Evolutionary conservation across 2,888 invertebrate species (phyloP).

Genomic region (Oconnorella tubifera): DNA sequence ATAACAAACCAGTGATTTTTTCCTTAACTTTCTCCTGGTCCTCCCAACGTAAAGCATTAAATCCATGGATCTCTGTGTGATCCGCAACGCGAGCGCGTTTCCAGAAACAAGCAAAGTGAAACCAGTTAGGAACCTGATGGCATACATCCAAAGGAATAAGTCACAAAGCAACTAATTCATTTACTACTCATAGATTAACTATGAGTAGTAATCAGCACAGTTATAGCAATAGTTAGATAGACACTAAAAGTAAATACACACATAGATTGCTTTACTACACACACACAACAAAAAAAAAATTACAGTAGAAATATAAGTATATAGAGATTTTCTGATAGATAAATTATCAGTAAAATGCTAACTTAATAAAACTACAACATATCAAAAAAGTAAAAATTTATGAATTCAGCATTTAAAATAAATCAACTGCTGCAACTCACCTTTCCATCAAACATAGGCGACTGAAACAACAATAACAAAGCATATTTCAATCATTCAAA

Average conservation of each 20-base stretch:
- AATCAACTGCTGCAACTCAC: slow-evolving; percentile 30
- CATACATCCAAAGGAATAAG: slow-evolving; percentile 3
- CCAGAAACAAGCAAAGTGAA: slow-evolving; percentile 83
- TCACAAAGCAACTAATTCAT: background rate
- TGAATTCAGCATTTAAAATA: no score
- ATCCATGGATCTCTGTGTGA: slow-evolving; percentile 69
- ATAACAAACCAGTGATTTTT: slow-evolving; percentile 29
- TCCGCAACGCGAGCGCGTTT: slow-evolving; percentile 71
- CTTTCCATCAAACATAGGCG: slow-evolving; percentile 39
- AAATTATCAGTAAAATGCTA: no score
- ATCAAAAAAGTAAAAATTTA: no score
- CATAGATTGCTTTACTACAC: no score
- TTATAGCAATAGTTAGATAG: background rate
- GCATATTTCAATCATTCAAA: no score
- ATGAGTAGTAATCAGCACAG: background rate
- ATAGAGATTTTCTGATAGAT: no score
- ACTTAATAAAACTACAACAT: no score
- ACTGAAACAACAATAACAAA: slow-evolving; percentile 33
- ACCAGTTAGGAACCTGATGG: slow-evolving; percentile 72
- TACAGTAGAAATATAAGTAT: no score
- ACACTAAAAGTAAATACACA: background rate
- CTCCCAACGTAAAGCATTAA: slow-evolving; percentile 68
- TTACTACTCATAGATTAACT: no score
- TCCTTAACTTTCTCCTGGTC: slow-evolving; percentile 77
- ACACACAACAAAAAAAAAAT: no score